Percentiles rank a stretch among this genome's conserved stretches.
Evolutionary conservation across 2,113 vertebrate species (phyloP).

Genomic region (Spea multiplicata): DNA sequence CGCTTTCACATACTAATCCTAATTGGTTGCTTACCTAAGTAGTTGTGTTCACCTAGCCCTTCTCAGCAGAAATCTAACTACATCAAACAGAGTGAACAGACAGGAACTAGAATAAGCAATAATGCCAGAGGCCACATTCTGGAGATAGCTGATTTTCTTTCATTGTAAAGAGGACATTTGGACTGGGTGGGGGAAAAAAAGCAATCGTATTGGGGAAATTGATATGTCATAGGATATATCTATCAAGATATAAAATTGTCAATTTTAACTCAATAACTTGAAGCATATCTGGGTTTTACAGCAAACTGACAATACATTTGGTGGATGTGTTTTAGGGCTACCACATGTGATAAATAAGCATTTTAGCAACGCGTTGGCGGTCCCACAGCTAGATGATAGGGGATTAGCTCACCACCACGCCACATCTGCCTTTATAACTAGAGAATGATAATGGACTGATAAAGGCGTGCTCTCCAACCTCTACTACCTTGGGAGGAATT

Average conservation of each 20-base stretch:
- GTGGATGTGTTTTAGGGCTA: background rate
- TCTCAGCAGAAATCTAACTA: constrained; percentile 6
- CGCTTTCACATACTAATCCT: background rate
- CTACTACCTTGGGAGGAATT: constrained; percentile 12
- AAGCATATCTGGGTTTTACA: too few relatives aligned
- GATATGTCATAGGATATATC: too few relatives aligned
- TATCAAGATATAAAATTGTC: too few relatives aligned
- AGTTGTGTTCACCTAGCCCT: constrained; percentile 1
- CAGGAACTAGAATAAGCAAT: background rate
- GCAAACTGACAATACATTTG: background rate
- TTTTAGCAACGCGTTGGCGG: background rate
- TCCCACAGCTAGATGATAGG: background rate
- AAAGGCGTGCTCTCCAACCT: constrained; percentile 5
- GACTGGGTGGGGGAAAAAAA: too few relatives aligned
- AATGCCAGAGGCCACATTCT: too few relatives aligned
- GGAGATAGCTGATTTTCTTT: too few relatives aligned
- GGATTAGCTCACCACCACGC: background rate
- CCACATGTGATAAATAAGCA: background rate
- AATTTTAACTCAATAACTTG: too few relatives aligned
- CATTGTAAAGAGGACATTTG: too few relatives aligned
- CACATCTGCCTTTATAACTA: constrained; percentile 10
- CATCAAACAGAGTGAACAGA: background rate
- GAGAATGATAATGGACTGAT: constrained; percentile 16
- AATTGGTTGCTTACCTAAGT: constrained; percentile 4
- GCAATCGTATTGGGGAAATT: too few relatives aligned